Evolutionary conservation across 2,797 vertebrate genomes (phyloP).

Genomic region (Geotrypetes seraphini): DNA sequence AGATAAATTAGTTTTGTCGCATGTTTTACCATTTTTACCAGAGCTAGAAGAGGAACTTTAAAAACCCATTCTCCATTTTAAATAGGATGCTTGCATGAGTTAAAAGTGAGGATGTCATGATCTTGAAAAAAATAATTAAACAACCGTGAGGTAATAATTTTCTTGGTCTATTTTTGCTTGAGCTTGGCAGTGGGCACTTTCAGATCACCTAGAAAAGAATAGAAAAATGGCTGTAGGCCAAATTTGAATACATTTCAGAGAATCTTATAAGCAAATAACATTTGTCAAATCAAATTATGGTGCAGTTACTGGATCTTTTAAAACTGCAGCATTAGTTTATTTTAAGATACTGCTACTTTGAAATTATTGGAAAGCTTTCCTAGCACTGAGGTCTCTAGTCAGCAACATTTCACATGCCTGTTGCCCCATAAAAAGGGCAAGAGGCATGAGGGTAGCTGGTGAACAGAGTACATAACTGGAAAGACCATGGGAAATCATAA

Average conservation of each 20-base stretch:
- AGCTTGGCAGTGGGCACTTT: constrained; percentile 5
- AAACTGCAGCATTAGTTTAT: constrained; percentile 30
- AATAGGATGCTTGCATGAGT: constrained; percentile 19
- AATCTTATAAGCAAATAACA: constrained; percentile 7
- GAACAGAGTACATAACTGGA: too few relatives aligned
- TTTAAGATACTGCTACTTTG: constrained; percentile 32
- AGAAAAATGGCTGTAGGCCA: background rate
- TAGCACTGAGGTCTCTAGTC: constrained; percentile 8
- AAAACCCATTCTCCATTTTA: constrained; percentile 22
- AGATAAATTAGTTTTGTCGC: constrained; percentile 27
- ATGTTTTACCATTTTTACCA: constrained; percentile 27
- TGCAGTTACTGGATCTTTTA: constrained; percentile 35
- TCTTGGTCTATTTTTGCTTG: too few relatives aligned
- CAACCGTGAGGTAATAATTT: too few relatives aligned
- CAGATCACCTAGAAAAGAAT: background rate
- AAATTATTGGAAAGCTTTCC: constrained; percentile 28
- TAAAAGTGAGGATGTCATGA: background rate
- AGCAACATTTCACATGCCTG: constrained; percentile 1
- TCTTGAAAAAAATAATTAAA: too few relatives aligned
- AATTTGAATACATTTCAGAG: background rate
- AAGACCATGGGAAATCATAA: constrained; percentile 25
- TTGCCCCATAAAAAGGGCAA: too few relatives aligned
- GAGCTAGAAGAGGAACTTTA: constrained; percentile 16
- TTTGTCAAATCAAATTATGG: constrained; percentile 25
- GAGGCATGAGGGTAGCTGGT: too few relatives aligned